These are phyloP conservation scores for Noctua janthe DNA, from an alignment of 2,888 invertebrate species.

Conservation along the genomic window DNA sequence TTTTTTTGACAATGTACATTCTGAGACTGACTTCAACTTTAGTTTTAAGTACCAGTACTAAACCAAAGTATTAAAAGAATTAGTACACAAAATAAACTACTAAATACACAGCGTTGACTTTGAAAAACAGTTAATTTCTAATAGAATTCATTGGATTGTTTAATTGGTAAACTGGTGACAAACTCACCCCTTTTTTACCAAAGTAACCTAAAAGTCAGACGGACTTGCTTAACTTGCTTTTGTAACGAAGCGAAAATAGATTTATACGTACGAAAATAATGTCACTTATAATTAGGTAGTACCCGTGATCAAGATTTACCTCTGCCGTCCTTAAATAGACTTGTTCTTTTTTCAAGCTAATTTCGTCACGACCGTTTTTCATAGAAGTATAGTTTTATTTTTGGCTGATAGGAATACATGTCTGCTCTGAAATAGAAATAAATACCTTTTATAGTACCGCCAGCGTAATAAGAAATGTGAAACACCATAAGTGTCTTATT, in stretches of 20 bases:
- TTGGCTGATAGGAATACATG: constrained; percentile 2
- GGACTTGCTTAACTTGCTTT: constrained; percentile 20
- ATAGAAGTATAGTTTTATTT: constrained; percentile 25
- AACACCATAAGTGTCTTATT: neutral
- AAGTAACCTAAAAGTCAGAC: constrained; percentile 42
- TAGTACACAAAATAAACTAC: neutral
- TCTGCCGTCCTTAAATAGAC: constrained; percentile 27
- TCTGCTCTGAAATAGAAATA: constrained; percentile 28
- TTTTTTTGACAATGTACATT: no score
- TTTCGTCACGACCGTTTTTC: constrained; percentile 9
- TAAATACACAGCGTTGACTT: neutral
- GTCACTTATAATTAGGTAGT: constrained; percentile 12
- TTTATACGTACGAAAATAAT: constrained; percentile 26
- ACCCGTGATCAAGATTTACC: constrained; percentile 20
- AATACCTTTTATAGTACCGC: neutral
- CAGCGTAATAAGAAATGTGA: constrained; percentile 8
- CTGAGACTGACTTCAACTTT: neutral
- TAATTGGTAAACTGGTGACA: no score
- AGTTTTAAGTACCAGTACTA: neutral
- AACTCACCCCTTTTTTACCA: constrained; percentile 1
- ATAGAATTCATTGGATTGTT: neutral
- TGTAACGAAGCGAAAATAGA: constrained; percentile 35
- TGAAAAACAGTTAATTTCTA: neutral
- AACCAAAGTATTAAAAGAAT: neutral
- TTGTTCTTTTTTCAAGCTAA: neutral